Evolutionary conservation across 2,888 invertebrate species (phyloP), one percentile per base, ranked within the genome.

Genomic region (Tortricodes alternella): DNA sequence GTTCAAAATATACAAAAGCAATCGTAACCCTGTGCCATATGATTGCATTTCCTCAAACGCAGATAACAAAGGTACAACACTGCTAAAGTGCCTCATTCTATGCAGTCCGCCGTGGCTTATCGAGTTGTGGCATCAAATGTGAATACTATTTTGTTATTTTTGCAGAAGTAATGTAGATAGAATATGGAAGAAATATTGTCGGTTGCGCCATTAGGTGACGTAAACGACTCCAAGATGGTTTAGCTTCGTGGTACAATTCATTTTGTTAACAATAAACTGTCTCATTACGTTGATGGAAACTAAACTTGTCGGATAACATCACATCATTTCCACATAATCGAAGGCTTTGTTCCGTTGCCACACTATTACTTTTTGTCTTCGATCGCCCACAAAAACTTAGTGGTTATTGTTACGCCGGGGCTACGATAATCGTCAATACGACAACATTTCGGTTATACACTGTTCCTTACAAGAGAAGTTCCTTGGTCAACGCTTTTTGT

Each of bases 121-220:
- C 87, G 70, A 68, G 68, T 64, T 73, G 68, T 74, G 70, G 81
- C 80, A 72, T 84, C 84, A 72, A 65, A 63, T 76, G 73, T 73
- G 78, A 78, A 76, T 74, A 81, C 80, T 82, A 82, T 84, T 85
- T 83, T 80, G 83, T 85, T 85, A 84, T 86, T 86, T 86, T 85
- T 84, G 81, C 83, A 82, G 80, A 80, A 83, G 80, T 85, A 80
- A 84, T 85, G 85, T 78, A 83, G 81, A 87, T 81, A 80, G 44
- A 38, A 29, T 32, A 82, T 73, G 73, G 73, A 77, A 83, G 80
- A 83, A 85, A 81, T 85, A 84, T 83, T 77, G 75, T 78, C 49
- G 68, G 64, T 70, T 75, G 73, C 73, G 78, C 82, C 79, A 85
- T 85, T 86, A 85, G 74, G 77, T 38, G 23, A 18, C 32, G 38